Percentiles rank a stretch among this genome's conserved stretches.
Evolutionary conservation across 2,113 vertebrate genomes (phyloP).

Genomic region (Caracal caracal): DNA sequence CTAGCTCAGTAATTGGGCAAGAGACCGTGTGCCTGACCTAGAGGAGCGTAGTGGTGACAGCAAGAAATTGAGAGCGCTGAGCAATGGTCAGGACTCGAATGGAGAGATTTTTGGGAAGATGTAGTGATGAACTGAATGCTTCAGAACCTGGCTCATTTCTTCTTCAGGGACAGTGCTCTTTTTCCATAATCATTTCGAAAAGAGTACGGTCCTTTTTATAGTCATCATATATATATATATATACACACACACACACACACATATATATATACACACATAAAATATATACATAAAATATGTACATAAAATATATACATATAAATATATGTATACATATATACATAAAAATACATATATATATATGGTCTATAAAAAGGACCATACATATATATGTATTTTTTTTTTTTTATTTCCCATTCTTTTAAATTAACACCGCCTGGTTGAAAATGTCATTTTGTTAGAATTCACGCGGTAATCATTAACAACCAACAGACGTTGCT

Average conservation of each 20-base stretch:
- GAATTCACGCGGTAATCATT: background rate
- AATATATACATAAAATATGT: no score
- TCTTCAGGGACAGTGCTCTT: background rate
- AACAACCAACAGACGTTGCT: background rate
- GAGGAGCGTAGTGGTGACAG: no score
- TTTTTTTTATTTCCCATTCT: background rate
- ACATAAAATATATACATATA: no score
- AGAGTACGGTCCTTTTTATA: background rate
- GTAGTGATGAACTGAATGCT: fast-evolving
- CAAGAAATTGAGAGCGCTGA: background rate
- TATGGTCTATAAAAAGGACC: no score
- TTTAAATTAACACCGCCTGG: background rate
- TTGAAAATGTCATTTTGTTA: background rate
- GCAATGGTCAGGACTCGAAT: background rate
- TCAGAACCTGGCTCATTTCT: background rate
- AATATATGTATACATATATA: no score
- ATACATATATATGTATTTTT: background rate
- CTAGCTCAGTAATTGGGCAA: background rate
- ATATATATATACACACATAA: no score
- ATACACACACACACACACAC: no score
- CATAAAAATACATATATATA: no score
- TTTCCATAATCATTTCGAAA: background rate
- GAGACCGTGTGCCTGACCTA: fast-evolving
- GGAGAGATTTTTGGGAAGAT: background rate
- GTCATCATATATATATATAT: background rate